Conservation (phyloP, 2,888 invertebrate species). For the Trimorus sp. region DNA sequence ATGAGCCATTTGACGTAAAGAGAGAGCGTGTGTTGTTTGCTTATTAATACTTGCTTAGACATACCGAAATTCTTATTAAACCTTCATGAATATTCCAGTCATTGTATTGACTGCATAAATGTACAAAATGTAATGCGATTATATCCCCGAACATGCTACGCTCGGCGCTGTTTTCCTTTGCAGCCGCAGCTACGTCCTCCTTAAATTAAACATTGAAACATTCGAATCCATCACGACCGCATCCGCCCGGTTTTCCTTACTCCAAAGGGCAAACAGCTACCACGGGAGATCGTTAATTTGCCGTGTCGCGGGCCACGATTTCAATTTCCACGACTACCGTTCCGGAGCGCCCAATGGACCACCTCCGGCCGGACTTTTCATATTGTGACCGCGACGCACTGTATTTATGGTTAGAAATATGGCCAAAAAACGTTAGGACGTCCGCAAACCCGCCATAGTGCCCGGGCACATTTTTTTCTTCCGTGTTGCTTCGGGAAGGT, state of each 20-base stretch:
- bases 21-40: too few relatives aligned
- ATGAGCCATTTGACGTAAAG: too few relatives aligned
- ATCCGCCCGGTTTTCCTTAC: slow-evolving; percentile 48
- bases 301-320: slow-evolving; percentile 70
- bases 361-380: slow-evolving; percentile 72
- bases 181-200: too few relatives aligned
- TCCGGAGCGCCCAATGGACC: slow-evolving; percentile 56
- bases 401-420: slow-evolving; percentile 80
- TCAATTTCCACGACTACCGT: slow-evolving; percentile 66
- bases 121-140: too few relatives aligned
- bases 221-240: slow-evolving; percentile 10
- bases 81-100: too few relatives aligned
- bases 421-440: slow-evolving; percentile 79
- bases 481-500: slow-evolving; percentile 39
- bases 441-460: slow-evolving; percentile 75
- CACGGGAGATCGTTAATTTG: slow-evolving; percentile 67
- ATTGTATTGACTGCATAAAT: too few relatives aligned
- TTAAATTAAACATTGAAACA: slow-evolving; percentile 10
- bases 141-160: too few relatives aligned
- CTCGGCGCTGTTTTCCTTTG: too few relatives aligned
- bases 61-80: too few relatives aligned
- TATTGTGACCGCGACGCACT: slow-evolving; percentile 78
- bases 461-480: slow-evolving; percentile 48
- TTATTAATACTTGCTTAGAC: too few relatives aligned
- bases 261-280: slow-evolving; percentile 71